phyloP scores from a whole-genome alignment of 2,113 vertebrate species.

The Dipodomys merriami region DNA sequence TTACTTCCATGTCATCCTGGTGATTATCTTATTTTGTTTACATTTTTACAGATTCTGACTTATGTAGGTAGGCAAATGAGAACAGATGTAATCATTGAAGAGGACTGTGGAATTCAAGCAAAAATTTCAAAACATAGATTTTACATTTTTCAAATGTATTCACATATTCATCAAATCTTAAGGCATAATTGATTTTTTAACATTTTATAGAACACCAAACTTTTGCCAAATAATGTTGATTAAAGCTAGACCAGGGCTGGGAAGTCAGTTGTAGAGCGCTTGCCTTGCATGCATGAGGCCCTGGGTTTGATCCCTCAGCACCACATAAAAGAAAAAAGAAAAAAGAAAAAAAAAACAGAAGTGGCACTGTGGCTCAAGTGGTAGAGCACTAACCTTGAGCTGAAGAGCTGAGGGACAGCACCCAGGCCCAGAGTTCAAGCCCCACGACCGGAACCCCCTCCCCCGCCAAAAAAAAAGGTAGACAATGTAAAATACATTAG shows the following conservation, averaged over 20 bases:
- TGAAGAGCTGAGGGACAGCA: no score
- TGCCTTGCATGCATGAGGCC: no score
- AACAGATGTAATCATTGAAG: background rate
- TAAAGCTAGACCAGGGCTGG: background rate
- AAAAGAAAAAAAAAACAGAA: no score
- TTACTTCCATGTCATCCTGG: background rate
- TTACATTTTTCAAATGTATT: background rate
- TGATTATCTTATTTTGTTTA: conserved; percentile 31
- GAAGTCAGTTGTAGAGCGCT: no score
- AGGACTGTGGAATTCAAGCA: background rate
- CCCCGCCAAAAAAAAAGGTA: no score
- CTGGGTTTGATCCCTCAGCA: no score
- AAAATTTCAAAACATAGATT: background rate
- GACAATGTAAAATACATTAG: background rate
- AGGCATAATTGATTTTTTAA: background rate
- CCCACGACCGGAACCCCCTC: no score
- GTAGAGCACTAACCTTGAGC: no score
- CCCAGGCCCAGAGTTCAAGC: no score
- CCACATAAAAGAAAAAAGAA: no score
- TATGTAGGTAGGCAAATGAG: background rate
- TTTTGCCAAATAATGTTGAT: background rate
- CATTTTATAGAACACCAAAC: background rate
- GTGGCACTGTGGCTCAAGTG: no score
- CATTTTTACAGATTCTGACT: background rate
- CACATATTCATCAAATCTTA: background rate